phyloP scores from a whole-genome alignment of 2,797 vertebrate species.

The Hapalemur alaotrensis region DNA sequence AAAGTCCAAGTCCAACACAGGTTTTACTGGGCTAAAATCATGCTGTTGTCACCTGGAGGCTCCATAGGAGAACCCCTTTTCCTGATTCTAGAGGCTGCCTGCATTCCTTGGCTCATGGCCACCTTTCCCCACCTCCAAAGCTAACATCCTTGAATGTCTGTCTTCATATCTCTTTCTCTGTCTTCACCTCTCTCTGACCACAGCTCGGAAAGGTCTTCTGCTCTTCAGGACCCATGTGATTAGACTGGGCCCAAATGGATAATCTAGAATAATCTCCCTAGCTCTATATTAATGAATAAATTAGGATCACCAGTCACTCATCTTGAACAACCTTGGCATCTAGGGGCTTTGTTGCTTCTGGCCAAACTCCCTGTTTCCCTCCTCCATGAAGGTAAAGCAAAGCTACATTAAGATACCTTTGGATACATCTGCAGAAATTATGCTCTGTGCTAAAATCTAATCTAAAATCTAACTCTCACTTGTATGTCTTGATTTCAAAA shows the following conservation, averaged over 20 bases:
- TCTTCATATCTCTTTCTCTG: not conserved
- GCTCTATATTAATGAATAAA: not conserved
- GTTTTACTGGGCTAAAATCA: too few species aligned
- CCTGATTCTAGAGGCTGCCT: not conserved
- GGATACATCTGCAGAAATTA: not conserved
- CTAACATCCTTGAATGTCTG: not conserved
- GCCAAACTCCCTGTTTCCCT: not conserved
- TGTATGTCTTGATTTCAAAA: conserved; percentile 32
- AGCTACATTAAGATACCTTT: not conserved
- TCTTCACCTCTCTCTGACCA: not conserved
- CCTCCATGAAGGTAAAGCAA: not conserved
- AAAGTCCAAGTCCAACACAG: not conserved
- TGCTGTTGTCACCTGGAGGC: not conserved
- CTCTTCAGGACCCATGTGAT: not conserved
- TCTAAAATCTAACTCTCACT: not conserved
- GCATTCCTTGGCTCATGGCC: not conserved
- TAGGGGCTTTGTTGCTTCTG: not conserved
- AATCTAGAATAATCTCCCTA: not conserved
- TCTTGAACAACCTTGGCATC: not conserved
- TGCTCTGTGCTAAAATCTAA: not conserved
- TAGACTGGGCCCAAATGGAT: not conserved
- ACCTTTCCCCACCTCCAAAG: not conserved
- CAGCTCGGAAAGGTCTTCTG: not conserved
- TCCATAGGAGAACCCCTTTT: not conserved
- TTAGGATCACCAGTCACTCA: conserved; percentile 49